Evolutionary conservation across 2,888 invertebrate genomes (phyloP).

Genomic region (Catocala nupta): DNA sequence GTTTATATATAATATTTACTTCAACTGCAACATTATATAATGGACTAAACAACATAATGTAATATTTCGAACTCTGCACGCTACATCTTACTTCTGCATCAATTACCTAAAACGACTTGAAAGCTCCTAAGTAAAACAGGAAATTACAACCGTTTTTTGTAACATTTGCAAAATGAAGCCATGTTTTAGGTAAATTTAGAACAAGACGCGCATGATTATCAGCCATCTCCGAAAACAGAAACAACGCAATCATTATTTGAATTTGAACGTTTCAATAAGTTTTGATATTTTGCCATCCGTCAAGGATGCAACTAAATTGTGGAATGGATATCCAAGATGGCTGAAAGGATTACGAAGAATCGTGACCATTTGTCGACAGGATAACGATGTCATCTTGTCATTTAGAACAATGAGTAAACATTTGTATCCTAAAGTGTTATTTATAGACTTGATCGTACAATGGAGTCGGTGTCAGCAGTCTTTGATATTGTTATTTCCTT

Average conservation of each 20-base stretch:
- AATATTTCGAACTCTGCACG: too few relatives aligned
- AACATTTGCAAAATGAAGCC: background rate
- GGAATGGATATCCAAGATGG: background rate
- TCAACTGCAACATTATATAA: too few relatives aligned
- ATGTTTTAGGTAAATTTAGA: background rate
- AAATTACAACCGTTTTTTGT: too few relatives aligned
- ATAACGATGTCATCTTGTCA: background rate
- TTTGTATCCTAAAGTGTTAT: background rate
- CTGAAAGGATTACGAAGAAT: constrained; percentile 7
- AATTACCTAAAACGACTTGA: too few relatives aligned
- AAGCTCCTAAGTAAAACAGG: too few relatives aligned
- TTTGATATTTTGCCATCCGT: constrained; percentile 25
- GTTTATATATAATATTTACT: too few relatives aligned
- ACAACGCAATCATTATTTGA: background rate
- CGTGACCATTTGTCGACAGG: constrained; percentile 6
- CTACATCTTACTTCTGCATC: too few relatives aligned
- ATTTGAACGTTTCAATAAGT: constrained; percentile 4
- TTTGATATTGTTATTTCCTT: too few relatives aligned
- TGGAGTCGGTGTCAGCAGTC: too few relatives aligned
- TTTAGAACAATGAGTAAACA: background rate
- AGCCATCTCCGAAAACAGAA: background rate
- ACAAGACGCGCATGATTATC: background rate
- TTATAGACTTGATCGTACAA: background rate
- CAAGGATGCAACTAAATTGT: constrained; percentile 23
- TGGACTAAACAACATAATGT: too few relatives aligned